Evolutionary conservation across 1,140 invertebrate genomes (phyloP), one percentile per base, ranked within the genome.

Genomic region (Kradibia gibbosae): DNA sequence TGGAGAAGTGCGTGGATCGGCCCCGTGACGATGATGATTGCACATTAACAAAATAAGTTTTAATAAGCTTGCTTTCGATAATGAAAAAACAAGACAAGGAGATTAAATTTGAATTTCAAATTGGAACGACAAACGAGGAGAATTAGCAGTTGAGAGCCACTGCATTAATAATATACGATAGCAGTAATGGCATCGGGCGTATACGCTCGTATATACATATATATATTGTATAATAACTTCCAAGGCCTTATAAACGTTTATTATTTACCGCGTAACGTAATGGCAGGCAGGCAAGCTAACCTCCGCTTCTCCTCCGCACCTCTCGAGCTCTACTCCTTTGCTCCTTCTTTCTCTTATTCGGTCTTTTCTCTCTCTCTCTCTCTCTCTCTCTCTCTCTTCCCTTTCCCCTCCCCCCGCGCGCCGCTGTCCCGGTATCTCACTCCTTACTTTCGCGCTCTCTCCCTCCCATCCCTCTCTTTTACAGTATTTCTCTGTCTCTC

Each of bases 151-250:
- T 91, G 90, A 91, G 89, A 86, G 86, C 80, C 90, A 88, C 90
- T 91, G 90, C 89, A 90, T 91, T 91, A 91, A 91, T 91, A 91
- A 91, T 91, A 90, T 90, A 91, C 89, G 89, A 91, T 90, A 90
- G 85, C 87, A 88, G 87, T 91, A 91, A 91, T 91, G 89, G 89
- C 89, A 90, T 90, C 89, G 89, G 88, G 87, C 87, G 88, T 90
- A 91, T 88, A 89, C 88, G 84, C 87, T 87, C 85, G 86, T 50
- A 45, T 78, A 77, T 39, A 73, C 25, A 74, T 86, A 83, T 91
- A 90, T 90, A 91, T 90, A 91, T 91, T 90, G 89, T 91, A 90
- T 90, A 91, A 91, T 91, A 91, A 90, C 89, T 90, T 89, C 88
- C 90, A 91, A 91, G 90, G 90, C 86, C 89, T 91, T 89, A 88